Evolutionary conservation across 1,140 invertebrate species (phyloP).

Genomic region (Notospermus geniculatus): DNA sequence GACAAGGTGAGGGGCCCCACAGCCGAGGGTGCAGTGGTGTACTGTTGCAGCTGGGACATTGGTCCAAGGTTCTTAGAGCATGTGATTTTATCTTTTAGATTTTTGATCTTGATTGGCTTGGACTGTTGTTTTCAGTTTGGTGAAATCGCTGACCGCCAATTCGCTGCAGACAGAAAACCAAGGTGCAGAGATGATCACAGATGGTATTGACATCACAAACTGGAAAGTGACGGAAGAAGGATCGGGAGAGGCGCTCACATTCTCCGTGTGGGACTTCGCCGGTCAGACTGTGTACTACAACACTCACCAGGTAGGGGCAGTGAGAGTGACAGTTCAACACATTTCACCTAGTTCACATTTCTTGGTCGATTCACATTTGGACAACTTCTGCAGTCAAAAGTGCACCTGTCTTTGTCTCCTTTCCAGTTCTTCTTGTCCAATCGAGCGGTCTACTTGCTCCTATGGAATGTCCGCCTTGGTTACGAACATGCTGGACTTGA

Average conservation of each 20-base stretch:
- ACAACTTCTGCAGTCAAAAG: too few relatives aligned
- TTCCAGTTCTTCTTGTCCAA: constrained; percentile 54
- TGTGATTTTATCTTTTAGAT: too few relatives aligned
- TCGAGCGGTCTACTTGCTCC: constrained; percentile 49
- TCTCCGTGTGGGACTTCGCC: constrained; percentile 32
- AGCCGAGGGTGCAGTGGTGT: too few relatives aligned
- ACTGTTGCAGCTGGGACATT: too few relatives aligned
- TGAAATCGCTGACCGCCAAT: constrained; percentile 33
- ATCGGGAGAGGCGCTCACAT: constrained; percentile 16
- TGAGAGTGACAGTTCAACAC: background rate
- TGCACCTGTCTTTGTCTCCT: constrained; percentile 10
- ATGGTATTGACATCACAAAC: constrained; percentile 31
- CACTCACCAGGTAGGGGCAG: constrained; percentile 38
- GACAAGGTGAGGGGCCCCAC: constrained; percentile 41
- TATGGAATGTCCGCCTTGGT: constrained; percentile 53
- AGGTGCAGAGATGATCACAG: constrained; percentile 34
- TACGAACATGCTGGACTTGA: constrained; percentile 54
- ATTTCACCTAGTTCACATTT: too few relatives aligned
- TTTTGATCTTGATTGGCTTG: too few relatives aligned
- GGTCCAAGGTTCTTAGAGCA: too few relatives aligned
- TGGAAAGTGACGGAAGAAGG: constrained; percentile 17
- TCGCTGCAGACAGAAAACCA: constrained; percentile 23
- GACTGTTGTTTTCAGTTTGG: constrained; percentile 39
- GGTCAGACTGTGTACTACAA: constrained; percentile 37
- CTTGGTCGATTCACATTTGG: too few relatives aligned